Conservation (phyloP, 2,888 invertebrate species). For the Ellobium chinense region DNA sequence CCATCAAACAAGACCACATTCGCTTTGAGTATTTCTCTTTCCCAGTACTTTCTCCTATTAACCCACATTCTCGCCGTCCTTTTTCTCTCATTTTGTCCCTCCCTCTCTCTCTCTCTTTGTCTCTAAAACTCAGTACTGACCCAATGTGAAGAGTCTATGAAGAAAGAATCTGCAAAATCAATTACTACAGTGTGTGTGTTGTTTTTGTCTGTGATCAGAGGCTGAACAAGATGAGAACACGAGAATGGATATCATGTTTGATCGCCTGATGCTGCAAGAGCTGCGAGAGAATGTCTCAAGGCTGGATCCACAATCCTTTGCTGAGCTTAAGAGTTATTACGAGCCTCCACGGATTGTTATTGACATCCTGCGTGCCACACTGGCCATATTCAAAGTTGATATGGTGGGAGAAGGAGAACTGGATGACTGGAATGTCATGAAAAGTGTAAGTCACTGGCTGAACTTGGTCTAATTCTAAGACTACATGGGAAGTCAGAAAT, state of each 20-base stretch:
- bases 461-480: too few species aligned
- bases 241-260: conserved; percentile 77
- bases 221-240: conserved; percentile 72
- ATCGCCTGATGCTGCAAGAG: conserved; percentile 77
- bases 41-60: too few species aligned
- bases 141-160: too few species aligned
- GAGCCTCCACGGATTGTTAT: conserved; percentile 74
- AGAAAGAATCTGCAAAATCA: too few species aligned
- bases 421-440: conserved; percentile 74
- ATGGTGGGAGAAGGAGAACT: conserved; percentile 70
- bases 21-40: too few species aligned
- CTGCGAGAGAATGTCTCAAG: conserved; percentile 75
- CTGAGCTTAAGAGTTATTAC: conserved; percentile 76
- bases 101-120: too few species aligned
- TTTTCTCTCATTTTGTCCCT: too few species aligned
- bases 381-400: conserved; percentile 73
- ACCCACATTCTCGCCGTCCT: too few species aligned
- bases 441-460: conserved; percentile 71
- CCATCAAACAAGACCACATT: too few species aligned
- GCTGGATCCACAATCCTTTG: conserved; percentile 73
- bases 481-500: too few species aligned
- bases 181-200: too few species aligned
- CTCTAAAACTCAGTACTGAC: too few species aligned
- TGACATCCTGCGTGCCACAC: conserved; percentile 73
- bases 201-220: conserved; percentile 58